Evolutionary conservation across 2,888 invertebrate genomes (phyloP), one percentile per base, ranked within the genome.

Genomic region (Acronicta alni): DNA sequence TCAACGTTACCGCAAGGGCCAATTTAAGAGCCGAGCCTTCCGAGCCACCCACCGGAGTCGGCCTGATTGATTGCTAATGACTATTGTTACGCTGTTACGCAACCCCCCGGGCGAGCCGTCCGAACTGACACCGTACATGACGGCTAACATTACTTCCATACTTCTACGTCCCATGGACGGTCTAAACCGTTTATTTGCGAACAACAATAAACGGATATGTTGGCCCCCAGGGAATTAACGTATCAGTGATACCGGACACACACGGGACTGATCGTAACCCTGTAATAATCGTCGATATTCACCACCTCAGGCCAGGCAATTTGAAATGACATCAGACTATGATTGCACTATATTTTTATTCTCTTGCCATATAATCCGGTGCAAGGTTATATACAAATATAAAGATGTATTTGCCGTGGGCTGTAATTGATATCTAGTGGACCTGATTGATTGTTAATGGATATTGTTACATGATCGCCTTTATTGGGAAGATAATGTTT

Each of bases 61-160:
- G 79, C 80, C 80, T 87, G 90, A 93, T 93, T 92, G 93, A 92
- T 92, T 91, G 91, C 89, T 88, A 91, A 92, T 90, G 85, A 88
- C 89, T 87, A 90, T 91, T 89, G 90, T 91, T 92, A 89, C 80
- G 83, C 83, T 84, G 84, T 88, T 89, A 88, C 86, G 83, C 85
- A 85, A 89, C 78, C 82, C 90, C 82, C 66, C 77, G 67, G 88
- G 88, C 87, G 61, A 68, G 70, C 78, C 69, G 81, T 80, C 79
- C 66, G 68, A 79, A 70, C 83, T 84, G 87, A 87, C 89, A 86
- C 81, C 80, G 78, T 79, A 85, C 86, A 88, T 88, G 88, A 89
- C 84, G 78, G 79, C 82, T 74, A 74, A 80, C 82, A 86, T 88
- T 86, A 86, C 75, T 81, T 82, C 82, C 76, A 86, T 86, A 86